These are phyloP conservation scores for Agrotis segetum DNA, from an alignment of 2,888 invertebrate species.

Conservation along the genomic window DNA sequence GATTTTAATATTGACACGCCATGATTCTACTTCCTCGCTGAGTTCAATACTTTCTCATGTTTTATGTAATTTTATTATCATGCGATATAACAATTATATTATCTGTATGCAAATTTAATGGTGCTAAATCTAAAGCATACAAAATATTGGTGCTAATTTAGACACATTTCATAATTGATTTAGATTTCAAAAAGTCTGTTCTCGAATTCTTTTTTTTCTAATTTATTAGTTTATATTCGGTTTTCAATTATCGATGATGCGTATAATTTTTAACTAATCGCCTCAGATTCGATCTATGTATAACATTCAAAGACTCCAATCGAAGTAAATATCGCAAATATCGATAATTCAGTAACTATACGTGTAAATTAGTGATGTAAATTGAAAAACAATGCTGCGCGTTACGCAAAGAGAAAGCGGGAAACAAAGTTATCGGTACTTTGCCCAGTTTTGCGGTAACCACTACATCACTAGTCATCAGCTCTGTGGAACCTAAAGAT, in stretches of 20 bases:
- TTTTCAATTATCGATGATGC: background rate
- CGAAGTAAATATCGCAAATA: constrained; percentile 32
- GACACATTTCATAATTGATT: constrained; percentile 42
- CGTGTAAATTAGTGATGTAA: constrained; percentile 77
- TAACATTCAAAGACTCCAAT: constrained; percentile 2
- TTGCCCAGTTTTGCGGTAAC: constrained; percentile 71
- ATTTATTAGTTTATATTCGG: constrained; percentile 2
- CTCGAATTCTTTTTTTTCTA: constrained; percentile 12
- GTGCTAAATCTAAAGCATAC: constrained; percentile 40
- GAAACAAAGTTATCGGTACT: constrained; percentile 79
- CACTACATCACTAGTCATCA: constrained; percentile 46
- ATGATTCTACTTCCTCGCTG: constrained; percentile 66
- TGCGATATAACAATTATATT: constrained; percentile 55
- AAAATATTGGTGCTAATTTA: constrained; percentile 18
- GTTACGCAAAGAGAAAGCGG: constrained; percentile 85
- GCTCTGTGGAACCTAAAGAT: constrained; percentile 29
- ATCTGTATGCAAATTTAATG: constrained; percentile 45
- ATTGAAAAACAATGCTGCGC: constrained; percentile 79
- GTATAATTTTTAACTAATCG: background rate
- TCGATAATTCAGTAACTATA: constrained; percentile 34
- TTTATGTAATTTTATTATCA: constrained; percentile 69
- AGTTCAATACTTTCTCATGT: constrained; percentile 66
- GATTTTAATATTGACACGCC: constrained; percentile 68
- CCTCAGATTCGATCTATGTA: background rate
- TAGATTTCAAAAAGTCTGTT: constrained; percentile 25